A percentile compares a stretch with the other conserved stretches of the same genome.
Conservation (phyloP, 2,113 vertebrate genomes). For the Leiothrix lutea region DNA sequence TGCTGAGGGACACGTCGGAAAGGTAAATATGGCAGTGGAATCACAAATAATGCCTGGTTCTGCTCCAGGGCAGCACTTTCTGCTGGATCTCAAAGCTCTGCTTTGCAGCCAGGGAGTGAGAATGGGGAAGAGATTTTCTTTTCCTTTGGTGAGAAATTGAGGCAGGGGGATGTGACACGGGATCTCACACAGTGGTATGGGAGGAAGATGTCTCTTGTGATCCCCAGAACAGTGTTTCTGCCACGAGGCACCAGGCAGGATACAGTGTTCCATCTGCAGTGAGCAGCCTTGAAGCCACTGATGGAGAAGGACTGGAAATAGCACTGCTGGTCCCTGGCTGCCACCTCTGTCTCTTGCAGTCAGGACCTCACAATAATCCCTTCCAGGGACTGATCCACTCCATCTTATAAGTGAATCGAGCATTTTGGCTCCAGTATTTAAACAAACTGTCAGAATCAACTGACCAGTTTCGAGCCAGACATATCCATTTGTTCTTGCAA, state of each 20-base stretch:
- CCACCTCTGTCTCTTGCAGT: not conserved
- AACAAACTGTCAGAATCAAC: not conserved
- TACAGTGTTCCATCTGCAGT: not conserved
- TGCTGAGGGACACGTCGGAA: constrained; percentile 75
- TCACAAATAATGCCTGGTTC: not conserved
- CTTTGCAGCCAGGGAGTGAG: not conserved
- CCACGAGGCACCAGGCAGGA: not conserved
- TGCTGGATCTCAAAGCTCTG: not conserved
- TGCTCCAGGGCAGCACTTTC: not conserved
- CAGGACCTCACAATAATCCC: not conserved
- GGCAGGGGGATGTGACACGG: accelerated
- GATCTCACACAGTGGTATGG: not conserved
- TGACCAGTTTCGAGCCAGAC: not conserved
- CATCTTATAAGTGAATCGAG: not conserved
- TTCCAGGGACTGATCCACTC: not conserved
- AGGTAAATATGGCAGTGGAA: constrained; percentile 64
- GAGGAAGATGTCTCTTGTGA: not conserved
- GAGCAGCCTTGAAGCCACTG: not conserved
- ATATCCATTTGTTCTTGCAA: not conserved
- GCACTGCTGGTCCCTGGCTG: not conserved
- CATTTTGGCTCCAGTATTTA: not conserved
- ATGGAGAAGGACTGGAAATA: not conserved
- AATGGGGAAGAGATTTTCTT: not conserved
- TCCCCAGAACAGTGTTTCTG: not conserved
- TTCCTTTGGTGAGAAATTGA: not conserved